Evolutionary conservation across 1,140 invertebrate species (phyloP).

Genomic region (Drosophila carrolli): DNA sequence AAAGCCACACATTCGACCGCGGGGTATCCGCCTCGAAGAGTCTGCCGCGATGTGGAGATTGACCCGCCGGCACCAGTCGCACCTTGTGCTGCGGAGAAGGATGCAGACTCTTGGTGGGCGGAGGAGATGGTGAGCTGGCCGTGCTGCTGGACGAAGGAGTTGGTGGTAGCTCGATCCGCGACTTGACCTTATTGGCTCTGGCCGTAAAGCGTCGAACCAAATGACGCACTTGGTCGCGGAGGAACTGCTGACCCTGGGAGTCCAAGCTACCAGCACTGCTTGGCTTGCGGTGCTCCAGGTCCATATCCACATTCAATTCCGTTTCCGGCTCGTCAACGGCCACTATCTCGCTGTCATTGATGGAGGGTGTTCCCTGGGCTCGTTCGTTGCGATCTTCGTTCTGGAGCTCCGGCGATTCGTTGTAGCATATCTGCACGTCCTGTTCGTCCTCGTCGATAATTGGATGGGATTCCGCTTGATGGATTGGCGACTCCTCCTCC

Average conservation of each 20-base stretch:
- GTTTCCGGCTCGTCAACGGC: constrained; percentile 48
- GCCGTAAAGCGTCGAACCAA: constrained; percentile 87
- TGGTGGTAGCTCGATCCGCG: constrained; percentile 87
- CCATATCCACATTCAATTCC: constrained; percentile 18
- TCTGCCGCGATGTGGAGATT: constrained; percentile 64
- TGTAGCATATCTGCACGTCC: constrained; percentile 82
- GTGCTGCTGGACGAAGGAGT: constrained; percentile 86
- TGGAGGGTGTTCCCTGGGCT: constrained; percentile 54
- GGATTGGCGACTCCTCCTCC: constrained; percentile 28
- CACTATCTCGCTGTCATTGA: constrained; percentile 73
- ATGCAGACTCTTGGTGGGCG: constrained; percentile 64
- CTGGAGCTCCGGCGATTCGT: constrained; percentile 74
- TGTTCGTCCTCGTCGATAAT: constrained; percentile 74
- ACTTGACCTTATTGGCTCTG: constrained; percentile 86
- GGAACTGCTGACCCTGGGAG: constrained; percentile 75
- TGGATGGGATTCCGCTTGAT: constrained; percentile 35
- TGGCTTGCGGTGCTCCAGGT: constrained; percentile 44
- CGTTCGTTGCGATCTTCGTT: constrained; percentile 77
- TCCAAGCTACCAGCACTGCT: constrained; percentile 72
- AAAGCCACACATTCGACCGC: constrained; percentile 77
- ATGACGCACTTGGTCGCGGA: constrained; percentile 85
- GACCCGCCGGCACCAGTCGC: constrained; percentile 59
- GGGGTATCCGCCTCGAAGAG: constrained; percentile 80
- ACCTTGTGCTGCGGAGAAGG: constrained; percentile 67
- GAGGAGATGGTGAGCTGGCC: constrained; percentile 82